A percentile compares a stretch with the other conserved stretches of the same genome.
Evolutionary conservation across 2,888 invertebrate genomes (phyloP).

Genomic region (Mamestra brassicae): DNA sequence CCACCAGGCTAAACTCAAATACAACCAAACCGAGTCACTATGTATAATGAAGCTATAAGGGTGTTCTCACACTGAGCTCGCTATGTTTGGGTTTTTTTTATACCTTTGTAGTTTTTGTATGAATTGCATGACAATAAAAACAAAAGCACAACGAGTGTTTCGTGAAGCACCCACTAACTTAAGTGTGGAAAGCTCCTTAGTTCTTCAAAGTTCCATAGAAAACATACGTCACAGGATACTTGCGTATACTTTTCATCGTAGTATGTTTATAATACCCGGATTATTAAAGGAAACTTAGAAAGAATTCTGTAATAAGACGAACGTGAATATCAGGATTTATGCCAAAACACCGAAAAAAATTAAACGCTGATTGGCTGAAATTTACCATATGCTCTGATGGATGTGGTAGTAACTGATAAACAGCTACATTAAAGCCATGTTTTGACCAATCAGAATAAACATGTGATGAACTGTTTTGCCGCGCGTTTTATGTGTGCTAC

Average conservation of each 20-base stretch:
- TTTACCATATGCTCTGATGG: not conserved
- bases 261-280: too few relatives aligned
- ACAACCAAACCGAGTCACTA: constrained; percentile 10
- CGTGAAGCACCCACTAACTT: not conserved
- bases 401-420: not conserved
- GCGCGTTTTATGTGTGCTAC: not conserved
- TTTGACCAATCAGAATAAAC: not conserved
- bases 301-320: too few relatives aligned
- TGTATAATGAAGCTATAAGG: constrained; percentile 32
- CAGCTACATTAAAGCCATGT: not conserved
- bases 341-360: too few relatives aligned
- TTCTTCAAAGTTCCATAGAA: not conserved
- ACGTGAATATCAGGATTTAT: too few relatives aligned
- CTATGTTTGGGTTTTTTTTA: not conserved
- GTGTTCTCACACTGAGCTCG: not conserved
- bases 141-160: not conserved
- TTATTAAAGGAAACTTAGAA: too few relatives aligned
- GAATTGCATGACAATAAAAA: not conserved
- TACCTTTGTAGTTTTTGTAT: not conserved
- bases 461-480: not conserved
- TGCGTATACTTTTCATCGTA: too few relatives aligned
- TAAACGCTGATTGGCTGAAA: too few relatives aligned
- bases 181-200: not conserved
- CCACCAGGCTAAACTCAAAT: constrained; percentile 31
- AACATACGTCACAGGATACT: not conserved